Percentiles rank a stretch among this genome's conserved stretches.
Conservation (phyloP, 2,888 invertebrate genomes). For the Callosobruchus maculatus region DNA sequence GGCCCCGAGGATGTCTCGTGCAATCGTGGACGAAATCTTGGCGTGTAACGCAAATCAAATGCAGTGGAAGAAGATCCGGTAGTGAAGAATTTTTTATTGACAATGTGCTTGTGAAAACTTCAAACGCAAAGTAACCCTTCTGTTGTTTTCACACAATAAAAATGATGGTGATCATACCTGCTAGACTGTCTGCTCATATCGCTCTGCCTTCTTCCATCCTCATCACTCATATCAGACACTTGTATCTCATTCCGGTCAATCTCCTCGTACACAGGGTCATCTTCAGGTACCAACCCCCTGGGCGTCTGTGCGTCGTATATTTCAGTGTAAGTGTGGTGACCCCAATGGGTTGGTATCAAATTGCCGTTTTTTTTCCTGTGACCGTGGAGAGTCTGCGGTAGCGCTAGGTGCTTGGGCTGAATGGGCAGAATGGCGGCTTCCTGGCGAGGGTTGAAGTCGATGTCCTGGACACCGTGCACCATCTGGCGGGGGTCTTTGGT, state of each 20-base stretch:
- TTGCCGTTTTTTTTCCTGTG: slow-evolving; percentile 39
- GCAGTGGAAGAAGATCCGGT: too few species aligned
- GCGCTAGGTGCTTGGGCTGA: slow-evolving; percentile 38
- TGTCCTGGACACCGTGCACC: slow-evolving; percentile 39
- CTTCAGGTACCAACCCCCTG: slow-evolving; percentile 57
- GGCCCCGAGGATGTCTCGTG: too few species aligned
- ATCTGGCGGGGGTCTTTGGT: slow-evolving; percentile 55
- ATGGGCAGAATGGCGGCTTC: slow-evolving; percentile 27
- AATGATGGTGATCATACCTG: not conserved
- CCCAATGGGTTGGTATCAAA: slow-evolving; percentile 45
- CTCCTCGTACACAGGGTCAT: slow-evolving; percentile 80
- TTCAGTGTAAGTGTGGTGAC: slow-evolving; percentile 76
- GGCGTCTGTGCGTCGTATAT: slow-evolving; percentile 57
- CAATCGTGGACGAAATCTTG: too few species aligned
- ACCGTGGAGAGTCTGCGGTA: slow-evolving; percentile 38
- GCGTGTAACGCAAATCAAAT: too few species aligned
- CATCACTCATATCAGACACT: slow-evolving; percentile 75
- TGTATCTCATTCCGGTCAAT: slow-evolving; percentile 70
- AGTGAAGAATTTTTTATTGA: too few species aligned
- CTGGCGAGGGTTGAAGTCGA: slow-evolving; percentile 38
- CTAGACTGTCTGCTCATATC: slow-evolving; percentile 63
- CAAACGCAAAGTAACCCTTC: too few species aligned
- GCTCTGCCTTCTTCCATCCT: slow-evolving; percentile 70
- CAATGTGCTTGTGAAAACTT: too few species aligned
- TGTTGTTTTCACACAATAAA: too few species aligned